A percentile compares a stretch with the other conserved stretches of the same genome.
Evolutionary conservation across 1,140 invertebrate species (phyloP).

Genomic region (Drosophila melanogaster): Release_6_plus_ISO1_MT NT_037436.4:15765501-15766000

Average conservation of each 20-base stretch:
- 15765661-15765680: slow-evolving; percentile 58
- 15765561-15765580: slow-evolving; percentile 40
- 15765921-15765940: slow-evolving; percentile 18
- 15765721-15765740: slow-evolving; percentile 48
- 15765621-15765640: slow-evolving; percentile 52
- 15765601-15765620: slow-evolving; percentile 55
- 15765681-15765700: slow-evolving; percentile 63
- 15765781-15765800: neutral
- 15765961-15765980: slow-evolving; percentile 42
- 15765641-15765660: slow-evolving; percentile 29
- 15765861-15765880: too few relatives aligned
- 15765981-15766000: slow-evolving; percentile 36
- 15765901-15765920: too few relatives aligned
- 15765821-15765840: too few relatives aligned
- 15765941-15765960: slow-evolving; percentile 25
- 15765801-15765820: too few relatives aligned
- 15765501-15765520: neutral
- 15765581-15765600: slow-evolving; percentile 39
- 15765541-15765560: slow-evolving; percentile 8
- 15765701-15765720: slow-evolving; percentile 28
- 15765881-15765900: too few relatives aligned
- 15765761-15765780: neutral
- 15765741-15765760: slow-evolving; percentile 13
- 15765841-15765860: too few relatives aligned
- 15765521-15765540: slow-evolving; percentile 4